Evolutionary conservation across 2,797 vertebrate genomes (phyloP).

Genomic region (Chrysocyon brachyurus): DNA sequence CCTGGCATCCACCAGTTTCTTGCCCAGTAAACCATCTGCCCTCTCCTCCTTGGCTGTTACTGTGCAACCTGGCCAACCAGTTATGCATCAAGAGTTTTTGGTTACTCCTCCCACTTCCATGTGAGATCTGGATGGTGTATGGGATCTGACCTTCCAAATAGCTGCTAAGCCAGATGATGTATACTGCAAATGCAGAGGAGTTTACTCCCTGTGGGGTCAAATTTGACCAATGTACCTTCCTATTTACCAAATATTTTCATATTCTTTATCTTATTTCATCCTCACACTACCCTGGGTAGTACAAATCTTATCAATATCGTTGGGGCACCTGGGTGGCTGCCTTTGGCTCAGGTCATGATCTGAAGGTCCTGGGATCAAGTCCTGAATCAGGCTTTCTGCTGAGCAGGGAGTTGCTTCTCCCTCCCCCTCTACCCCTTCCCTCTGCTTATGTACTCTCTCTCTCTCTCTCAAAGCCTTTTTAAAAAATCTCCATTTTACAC

Average conservation of each 20-base stretch:
- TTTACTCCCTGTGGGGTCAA: neutral
- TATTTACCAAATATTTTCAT: neutral
- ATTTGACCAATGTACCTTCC: neutral
- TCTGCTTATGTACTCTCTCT: no score
- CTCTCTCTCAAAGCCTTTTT: no score
- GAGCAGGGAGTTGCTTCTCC: no score
- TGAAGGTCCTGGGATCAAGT: no score
- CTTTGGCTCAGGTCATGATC: no score
- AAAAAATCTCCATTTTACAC: neutral
- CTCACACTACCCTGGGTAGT: neutral
- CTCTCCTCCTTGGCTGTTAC: neutral
- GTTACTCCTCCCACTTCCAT: neutral
- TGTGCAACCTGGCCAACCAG: neutral
- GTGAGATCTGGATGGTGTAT: neutral
- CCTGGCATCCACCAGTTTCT: neutral
- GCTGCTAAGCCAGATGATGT: neutral
- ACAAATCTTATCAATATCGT: neutral
- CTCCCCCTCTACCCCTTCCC: no score
- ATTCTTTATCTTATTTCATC: neutral
- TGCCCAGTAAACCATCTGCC: neutral
- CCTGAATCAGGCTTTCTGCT: no score
- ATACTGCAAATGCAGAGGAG: neutral
- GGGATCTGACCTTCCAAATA: neutral
- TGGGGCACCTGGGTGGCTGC: no score
- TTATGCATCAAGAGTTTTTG: neutral